Percentiles rank a stretch among this genome's conserved stretches.
These are phyloP conservation scores for Chaenodraco wilsoni DNA, from an alignment of 2,797 vertebrate species.

Conservation along the genomic window DNA sequence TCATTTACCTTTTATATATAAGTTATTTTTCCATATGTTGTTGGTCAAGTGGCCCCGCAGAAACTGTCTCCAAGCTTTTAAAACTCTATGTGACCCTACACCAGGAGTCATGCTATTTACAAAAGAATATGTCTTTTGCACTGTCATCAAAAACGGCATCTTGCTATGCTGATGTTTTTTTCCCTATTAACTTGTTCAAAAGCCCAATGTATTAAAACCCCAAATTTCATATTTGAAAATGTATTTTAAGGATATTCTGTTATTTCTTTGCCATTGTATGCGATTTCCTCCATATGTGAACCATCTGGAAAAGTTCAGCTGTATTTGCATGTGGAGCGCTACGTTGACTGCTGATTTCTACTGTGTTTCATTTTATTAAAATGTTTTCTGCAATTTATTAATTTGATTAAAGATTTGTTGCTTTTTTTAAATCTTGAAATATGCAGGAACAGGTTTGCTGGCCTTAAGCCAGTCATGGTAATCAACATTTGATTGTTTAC, in stretches of 20 bases:
- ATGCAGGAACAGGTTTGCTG: background rate
- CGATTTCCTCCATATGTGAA: constrained; percentile 43
- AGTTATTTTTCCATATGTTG: constrained; percentile 37
- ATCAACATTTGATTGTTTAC: background rate
- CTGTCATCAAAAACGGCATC: constrained; percentile 31
- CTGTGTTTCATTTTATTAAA: constrained; percentile 72
- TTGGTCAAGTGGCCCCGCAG: constrained; percentile 3
- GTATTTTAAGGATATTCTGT: constrained; percentile 46
- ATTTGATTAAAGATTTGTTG: background rate
- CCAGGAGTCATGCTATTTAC: constrained; percentile 16
- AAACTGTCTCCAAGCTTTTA: constrained; percentile 11
- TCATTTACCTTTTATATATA: constrained; percentile 21
- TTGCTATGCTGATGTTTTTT: constrained; percentile 24
- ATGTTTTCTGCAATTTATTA: constrained; percentile 58
- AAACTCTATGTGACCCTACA: constrained; percentile 10
- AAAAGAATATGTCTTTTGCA: constrained; percentile 23
- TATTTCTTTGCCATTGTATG: constrained; percentile 40
- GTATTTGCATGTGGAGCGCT: constrained; percentile 53
- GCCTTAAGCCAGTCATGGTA: background rate
- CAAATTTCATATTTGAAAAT: constrained; percentile 27
- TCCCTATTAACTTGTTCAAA: constrained; percentile 24
- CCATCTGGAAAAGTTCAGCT: constrained; percentile 25
- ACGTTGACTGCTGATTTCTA: constrained; percentile 56
- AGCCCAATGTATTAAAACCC: constrained; percentile 25
- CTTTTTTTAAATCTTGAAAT: background rate